A percentile compares a stretch with the other conserved stretches of the same genome.
Conservation (phyloP, 2,888 invertebrate species). For the Temnothorax rugatulus region DNA sequence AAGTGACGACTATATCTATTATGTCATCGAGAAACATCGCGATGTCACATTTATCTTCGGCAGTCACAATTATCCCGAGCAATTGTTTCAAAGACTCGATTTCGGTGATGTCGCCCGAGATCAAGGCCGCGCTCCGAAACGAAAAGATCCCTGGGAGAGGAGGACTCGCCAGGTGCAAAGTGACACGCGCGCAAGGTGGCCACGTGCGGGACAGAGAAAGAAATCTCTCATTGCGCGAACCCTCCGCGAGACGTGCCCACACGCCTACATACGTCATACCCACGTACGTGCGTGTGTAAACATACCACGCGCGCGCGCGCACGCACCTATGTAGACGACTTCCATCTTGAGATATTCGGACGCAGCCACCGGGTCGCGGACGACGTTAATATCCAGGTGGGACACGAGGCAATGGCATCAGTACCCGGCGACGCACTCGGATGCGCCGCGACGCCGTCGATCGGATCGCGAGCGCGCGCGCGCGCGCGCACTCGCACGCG, state of each 20-base stretch:
- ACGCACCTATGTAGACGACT: constrained; percentile 84
- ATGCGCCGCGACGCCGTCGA: constrained; percentile 4
- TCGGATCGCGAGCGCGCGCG: constrained; percentile 11
- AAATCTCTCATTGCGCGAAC: constrained; percentile 20
- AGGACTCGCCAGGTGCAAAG: constrained; percentile 21
- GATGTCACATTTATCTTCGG: not conserved
- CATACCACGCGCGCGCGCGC: constrained; percentile 15
- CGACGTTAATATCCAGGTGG: constrained; percentile 74
- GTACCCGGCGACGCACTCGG: not conserved
- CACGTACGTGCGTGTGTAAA: not conserved
- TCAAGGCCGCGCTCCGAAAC: constrained; percentile 16
- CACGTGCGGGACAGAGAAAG: constrained; percentile 45
- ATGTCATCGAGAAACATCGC: not conserved
- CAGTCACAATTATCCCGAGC: not conserved
- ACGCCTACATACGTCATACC: constrained; percentile 17
- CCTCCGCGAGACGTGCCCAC: not conserved
- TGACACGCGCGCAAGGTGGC: constrained; percentile 27
- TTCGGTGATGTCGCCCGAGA: not conserved
- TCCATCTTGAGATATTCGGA: constrained; percentile 82
- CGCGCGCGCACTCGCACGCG: constrained; percentile 1
- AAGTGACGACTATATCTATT: not conserved
- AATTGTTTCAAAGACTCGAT: not conserved
- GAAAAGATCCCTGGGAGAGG: constrained; percentile 10
- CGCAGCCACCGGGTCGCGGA: constrained; percentile 71
- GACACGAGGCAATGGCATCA: constrained; percentile 63